Conservation (phyloP, 2,113 vertebrate genomes). For the Thunnus thynnus region DNA sequence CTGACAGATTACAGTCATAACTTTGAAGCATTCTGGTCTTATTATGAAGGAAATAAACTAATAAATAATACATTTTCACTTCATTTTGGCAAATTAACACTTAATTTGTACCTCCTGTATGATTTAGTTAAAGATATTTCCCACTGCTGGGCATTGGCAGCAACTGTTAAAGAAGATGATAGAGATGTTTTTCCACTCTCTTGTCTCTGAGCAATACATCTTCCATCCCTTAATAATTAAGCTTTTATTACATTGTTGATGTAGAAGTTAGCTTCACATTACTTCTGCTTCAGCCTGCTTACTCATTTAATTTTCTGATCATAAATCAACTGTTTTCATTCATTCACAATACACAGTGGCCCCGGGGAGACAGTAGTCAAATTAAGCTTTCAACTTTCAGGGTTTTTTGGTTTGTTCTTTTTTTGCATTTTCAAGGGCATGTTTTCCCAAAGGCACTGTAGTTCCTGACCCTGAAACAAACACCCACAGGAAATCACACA, state of each 20-base stretch:
- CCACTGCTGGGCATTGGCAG: neutral
- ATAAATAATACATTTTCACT: neutral
- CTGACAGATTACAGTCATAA: neutral
- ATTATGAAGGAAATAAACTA: neutral
- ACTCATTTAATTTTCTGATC: no score
- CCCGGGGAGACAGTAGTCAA: neutral
- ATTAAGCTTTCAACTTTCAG: neutral
- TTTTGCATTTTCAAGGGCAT: neutral
- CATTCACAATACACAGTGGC: no score
- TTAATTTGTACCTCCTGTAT: neutral
- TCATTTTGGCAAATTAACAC: neutral
- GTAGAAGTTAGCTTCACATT: neutral
- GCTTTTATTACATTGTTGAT: neutral
- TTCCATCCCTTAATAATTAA: neutral
- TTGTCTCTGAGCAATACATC: neutral
- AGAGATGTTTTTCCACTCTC: no score
- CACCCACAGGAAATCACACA: neutral
- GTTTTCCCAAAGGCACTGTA: conserved; percentile 8
- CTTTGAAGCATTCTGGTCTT: neutral
- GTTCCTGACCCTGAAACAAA: conserved; percentile 15
- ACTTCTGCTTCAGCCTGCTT: no score
- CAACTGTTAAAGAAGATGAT: neutral
- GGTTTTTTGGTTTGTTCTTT: neutral
- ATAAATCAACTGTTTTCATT: no score
- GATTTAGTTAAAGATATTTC: neutral